Evolutionary conservation across 2,797 vertebrate genomes (phyloP), one percentile per base, ranked within the genome.

Genomic region (Darevskia nairensis): DNA sequence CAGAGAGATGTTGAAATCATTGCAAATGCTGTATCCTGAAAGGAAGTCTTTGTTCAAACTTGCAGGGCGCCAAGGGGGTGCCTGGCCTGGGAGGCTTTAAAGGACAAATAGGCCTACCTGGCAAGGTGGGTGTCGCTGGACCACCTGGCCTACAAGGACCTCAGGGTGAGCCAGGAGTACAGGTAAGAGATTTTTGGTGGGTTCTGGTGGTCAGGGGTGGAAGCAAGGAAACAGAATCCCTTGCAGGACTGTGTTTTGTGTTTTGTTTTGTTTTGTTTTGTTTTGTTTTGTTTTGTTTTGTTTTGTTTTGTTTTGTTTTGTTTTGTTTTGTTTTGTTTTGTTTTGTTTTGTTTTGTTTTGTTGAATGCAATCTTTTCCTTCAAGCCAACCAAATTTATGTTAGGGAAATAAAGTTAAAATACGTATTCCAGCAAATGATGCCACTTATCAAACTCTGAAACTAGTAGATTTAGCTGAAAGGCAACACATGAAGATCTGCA

Each of bases 11-110:
- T 23, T 19, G 11, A 71, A 29, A 71, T 1, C 9, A 11, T 32
- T 71, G 4, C 69, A 74, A 39, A 39, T 23, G 5, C 13, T 55
- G 44, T 4, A 15, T 72, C 46, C 50, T 84, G 46, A 15, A 35
- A 19, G 27, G 35, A 61, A 50, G 41, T 4, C 27, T 82, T 29
- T 91, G 0, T 72, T 0, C 55, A 61, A 81, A 78, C 90, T 80
- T 91, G 55, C 90, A 99, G 98, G 98, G 98, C 3, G 75, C 90
- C 82, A 89, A 96, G n/a, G 98, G 98, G 76, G 97, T 98, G 87
- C 88, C 97, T 1, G 98, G 98, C 8, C 93, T 98, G 90, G 95
- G 97, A 9, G 98, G 98, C 17, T 98, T 98, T 90, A 99, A 98
- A 88, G 98, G 98, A 19, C 96, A 96, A 44, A 76, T 85, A 13